Evolutionary conservation across 2,888 invertebrate genomes (phyloP).

Genomic region (Ochropleura plecta): DNA sequence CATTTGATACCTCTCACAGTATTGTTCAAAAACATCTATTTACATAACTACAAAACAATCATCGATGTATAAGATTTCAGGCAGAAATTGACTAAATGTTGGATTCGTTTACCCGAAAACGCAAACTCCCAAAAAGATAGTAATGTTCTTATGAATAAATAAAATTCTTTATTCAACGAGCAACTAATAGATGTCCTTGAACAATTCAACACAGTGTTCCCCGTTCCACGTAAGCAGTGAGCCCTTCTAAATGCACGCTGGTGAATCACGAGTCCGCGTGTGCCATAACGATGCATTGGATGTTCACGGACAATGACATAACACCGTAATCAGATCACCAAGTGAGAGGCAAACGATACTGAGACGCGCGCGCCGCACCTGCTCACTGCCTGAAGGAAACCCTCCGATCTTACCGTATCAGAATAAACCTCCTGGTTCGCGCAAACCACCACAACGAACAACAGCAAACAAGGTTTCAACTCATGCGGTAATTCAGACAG

Average conservation of each 20-base stretch:
- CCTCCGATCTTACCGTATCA: conserved; percentile 49
- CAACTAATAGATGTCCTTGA: conserved; percentile 78
- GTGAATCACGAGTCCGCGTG: conserved; percentile 82
- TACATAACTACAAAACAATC: no score
- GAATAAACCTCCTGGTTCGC: conserved; percentile 51
- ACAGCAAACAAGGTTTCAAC: conserved; percentile 43
- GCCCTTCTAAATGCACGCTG: conserved; percentile 85
- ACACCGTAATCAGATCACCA: conserved; percentile 83
- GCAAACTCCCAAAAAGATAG: neutral
- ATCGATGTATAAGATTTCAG: no score
- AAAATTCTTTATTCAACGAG: neutral
- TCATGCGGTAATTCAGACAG: conserved; percentile 38
- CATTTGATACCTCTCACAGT: conserved; percentile 75
- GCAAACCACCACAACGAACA: conserved; percentile 21
- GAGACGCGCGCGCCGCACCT: conserved; percentile 82
- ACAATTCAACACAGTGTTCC: conserved; percentile 77
- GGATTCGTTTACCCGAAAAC: neutral
- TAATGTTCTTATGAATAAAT: neutral
- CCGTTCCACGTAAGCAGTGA: conserved; percentile 89
- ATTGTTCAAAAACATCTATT: conserved; percentile 80
- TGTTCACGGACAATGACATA: conserved; percentile 80
- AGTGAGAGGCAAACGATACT: conserved; percentile 87
- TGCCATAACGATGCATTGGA: conserved; percentile 83
- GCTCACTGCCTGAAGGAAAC: conserved; percentile 39
- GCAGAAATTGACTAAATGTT: neutral